Percentiles rank a stretch among this genome's conserved stretches.
Conservation (phyloP, 2,888 invertebrate genomes). For the Epicampocera succincta region DNA sequence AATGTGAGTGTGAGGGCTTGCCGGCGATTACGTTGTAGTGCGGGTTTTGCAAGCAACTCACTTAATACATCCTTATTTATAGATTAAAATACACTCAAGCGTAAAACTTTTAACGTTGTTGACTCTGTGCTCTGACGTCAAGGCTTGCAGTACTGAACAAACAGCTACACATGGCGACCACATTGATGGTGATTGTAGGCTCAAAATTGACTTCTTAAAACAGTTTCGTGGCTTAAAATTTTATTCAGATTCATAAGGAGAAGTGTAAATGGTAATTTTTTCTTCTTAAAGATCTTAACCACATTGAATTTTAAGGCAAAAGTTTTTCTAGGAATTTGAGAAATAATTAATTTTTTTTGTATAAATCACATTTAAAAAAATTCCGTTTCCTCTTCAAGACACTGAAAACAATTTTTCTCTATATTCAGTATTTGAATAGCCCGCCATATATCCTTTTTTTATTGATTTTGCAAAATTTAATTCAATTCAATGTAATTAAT, state of each 20-base stretch:
- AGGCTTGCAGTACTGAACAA: constrained; percentile 3
- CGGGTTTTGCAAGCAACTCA: constrained; percentile 30
- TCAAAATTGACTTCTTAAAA: constrained; percentile 21
- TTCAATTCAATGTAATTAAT: neutral
- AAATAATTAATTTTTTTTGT: too few species aligned
- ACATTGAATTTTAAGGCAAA: too few species aligned
- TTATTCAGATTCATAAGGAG: too few species aligned
- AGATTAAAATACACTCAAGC: constrained; percentile 52
- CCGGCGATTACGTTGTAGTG: constrained; percentile 1
- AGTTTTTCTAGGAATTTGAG: too few species aligned
- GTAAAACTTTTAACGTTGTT: constrained; percentile 51
- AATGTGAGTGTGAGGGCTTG: neutral
- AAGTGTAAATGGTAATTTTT: too few species aligned
- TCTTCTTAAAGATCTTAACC: too few species aligned
- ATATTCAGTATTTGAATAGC: neutral
- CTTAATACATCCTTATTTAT: constrained; percentile 51
- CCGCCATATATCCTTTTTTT: constrained; percentile 10
- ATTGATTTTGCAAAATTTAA: neutral
- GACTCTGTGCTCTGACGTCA: constrained; percentile 34
- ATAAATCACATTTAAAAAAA: too few species aligned
- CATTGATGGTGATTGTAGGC: constrained; percentile 14
- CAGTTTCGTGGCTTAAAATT: too few species aligned
- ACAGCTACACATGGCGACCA: neutral
- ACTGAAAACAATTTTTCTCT: too few species aligned
- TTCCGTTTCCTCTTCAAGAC: too few species aligned